Evolutionary conservation across 2,797 vertebrate species (phyloP), one percentile per base, ranked within the genome.

Genomic region (Rallus crepitans): DNA sequence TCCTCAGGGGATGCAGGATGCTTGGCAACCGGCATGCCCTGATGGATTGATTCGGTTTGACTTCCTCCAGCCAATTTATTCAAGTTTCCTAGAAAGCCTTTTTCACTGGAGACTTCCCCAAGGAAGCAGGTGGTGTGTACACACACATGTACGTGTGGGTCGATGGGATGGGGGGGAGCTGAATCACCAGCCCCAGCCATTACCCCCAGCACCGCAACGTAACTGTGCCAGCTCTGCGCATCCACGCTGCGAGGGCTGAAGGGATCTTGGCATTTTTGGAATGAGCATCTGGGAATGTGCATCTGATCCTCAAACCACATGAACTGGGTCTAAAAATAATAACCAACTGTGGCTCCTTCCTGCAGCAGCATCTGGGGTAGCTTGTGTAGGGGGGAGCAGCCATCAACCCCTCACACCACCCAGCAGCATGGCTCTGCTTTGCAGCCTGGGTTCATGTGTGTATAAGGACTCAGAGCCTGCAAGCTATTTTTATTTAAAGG

Each of bases 231-330:
- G 57, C 75, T 68, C 59, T 1, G 16, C 8, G 56, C 78, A 64
- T 73, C 82, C 55, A 0, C 8, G 0, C 40, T 3, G 83, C 0
- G 1, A 91, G 72, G 87, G 93, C 95, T 83, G 86, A 55, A 56
- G 86, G 47, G 65, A 95, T 72, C 87, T 91, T 48, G 31, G 82
- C 87, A 88, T 97, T 89, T 96, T 76, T 69, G 78, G 92, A 97
- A 96, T 97, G 94, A 95, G 87, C 92, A 95, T 96, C 89, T 96
- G 93, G 92, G 91, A 97, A 95, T 70, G 93, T 35, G 69, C 92
- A 82, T 96, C 73, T 82, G 94, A 93, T 88, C 82, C 60, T 64
- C 60, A 37, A 33, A 37, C 64, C 94, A 96, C 65, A 52, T 91
- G 94, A 81, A 89, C 1, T 4, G 40, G 71, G 72, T 6, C 94